Percentiles rank a stretch among this genome's conserved stretches.
Evolutionary conservation across 37 sponge, comb jelly and placozoan species (phyloP).

Genomic region (Chondrosia reniformis): DNA sequence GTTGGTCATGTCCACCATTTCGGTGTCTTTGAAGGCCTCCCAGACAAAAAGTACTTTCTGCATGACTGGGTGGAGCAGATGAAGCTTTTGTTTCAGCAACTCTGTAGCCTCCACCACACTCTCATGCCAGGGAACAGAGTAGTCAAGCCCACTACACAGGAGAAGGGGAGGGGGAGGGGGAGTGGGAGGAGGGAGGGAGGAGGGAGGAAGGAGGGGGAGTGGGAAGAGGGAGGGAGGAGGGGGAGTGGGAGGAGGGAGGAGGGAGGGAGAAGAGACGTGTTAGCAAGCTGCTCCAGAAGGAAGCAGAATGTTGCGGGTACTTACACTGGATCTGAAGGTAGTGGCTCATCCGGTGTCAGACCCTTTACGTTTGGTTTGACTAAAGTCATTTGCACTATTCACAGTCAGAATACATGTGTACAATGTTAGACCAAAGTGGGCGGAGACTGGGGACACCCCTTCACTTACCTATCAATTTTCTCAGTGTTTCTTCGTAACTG

Average conservation of each 20-base stretch:
- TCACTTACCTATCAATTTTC: conserved; percentile 52
- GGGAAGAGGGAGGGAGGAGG: background rate
- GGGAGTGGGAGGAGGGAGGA: no score
- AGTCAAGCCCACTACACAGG: conserved; percentile 80
- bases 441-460: background rate
- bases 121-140: conserved; percentile 86
- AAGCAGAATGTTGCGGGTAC: no score
- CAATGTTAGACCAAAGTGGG: background rate
- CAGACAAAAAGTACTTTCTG: conserved; percentile 66
- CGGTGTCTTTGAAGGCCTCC: conserved; percentile 44
- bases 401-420: background rate
- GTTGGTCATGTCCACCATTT: conserved; percentile 63
- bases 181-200: no score
- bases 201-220: no score
- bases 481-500: conserved; percentile 64
- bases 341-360: conserved; percentile 47
- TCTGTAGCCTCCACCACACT: conserved; percentile 57
- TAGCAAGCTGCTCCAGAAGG: no score
- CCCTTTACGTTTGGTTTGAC: conserved; percentile 71
- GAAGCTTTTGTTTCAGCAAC: conserved; percentile 36
- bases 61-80: conserved; percentile 81
- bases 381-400: conserved; percentile 62
- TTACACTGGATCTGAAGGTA: conserved; percentile 57
- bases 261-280: no score
- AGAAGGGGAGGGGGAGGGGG: background rate